Evolutionary conservation across 1,140 invertebrate genomes (phyloP).

Genomic region (Trachymyrmex cornetzi): DNA sequence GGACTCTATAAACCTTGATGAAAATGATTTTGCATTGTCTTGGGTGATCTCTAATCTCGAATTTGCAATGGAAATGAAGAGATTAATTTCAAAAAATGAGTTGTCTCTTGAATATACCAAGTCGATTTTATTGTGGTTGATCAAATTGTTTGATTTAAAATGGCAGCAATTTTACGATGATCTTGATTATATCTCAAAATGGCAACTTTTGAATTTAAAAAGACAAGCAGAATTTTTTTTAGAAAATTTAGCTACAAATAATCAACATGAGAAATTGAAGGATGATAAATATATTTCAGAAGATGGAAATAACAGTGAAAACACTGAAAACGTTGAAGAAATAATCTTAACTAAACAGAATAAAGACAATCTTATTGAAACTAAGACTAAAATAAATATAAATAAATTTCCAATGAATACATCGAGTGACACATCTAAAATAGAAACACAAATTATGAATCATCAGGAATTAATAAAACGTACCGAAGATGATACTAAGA

Average conservation of each 20-base stretch:
- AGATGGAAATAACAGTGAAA: neutral
- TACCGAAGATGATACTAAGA: neutral
- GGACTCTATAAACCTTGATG: neutral
- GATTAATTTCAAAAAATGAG: neutral
- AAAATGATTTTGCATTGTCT: neutral
- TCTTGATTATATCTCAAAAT: neutral
- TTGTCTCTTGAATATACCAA: neutral
- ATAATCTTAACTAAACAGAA: neutral
- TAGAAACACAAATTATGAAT: neutral
- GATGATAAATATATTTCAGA: neutral
- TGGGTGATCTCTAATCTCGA: neutral
- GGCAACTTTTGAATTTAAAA: neutral
- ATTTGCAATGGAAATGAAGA: neutral
- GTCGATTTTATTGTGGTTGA: slow-evolving; percentile 7
- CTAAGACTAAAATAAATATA: neutral
- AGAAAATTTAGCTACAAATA: neutral
- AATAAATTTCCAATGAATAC: neutral
- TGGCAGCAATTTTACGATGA: neutral
- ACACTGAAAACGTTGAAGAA: neutral
- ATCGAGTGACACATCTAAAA: neutral
- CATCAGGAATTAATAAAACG: neutral
- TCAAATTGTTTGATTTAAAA: neutral
- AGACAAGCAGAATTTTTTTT: slow-evolving; percentile 27
- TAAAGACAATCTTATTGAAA: neutral
- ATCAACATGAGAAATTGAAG: neutral